A percentile compares a stretch with the other conserved stretches of the same genome.
These are phyloP conservation scores for Drosophila mauritiana DNA, from an alignment of 1,140 invertebrate genomes.

Conservation along the genomic window DNA sequence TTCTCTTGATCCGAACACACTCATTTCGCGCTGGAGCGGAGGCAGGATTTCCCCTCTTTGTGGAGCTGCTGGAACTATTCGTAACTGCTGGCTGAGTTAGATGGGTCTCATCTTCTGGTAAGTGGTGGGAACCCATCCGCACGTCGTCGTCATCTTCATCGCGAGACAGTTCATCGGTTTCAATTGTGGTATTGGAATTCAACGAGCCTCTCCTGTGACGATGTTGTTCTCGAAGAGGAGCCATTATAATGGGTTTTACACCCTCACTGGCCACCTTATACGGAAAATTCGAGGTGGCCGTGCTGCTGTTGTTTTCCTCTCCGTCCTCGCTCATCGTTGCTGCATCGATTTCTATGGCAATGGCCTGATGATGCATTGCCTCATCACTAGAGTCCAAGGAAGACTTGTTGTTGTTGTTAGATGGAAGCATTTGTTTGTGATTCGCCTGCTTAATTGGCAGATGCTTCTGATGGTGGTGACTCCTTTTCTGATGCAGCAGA, in stretches of 20 bases:
- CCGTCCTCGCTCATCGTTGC: conserved; percentile 64
- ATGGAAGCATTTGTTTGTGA: conserved; percentile 35
- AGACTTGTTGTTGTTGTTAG: conserved; percentile 66
- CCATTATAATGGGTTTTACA: conserved; percentile 64
- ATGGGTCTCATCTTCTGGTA: conserved; percentile 60
- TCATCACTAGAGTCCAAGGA: conserved; percentile 77
- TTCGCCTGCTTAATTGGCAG: conserved; percentile 16
- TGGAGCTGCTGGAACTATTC: conserved; percentile 62
- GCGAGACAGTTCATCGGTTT: conserved; percentile 74
- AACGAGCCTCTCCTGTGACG: conserved; percentile 58
- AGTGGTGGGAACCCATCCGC: conserved; percentile 44
- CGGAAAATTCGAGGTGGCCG: conserved; percentile 78
- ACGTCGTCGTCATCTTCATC: conserved; percentile 67
- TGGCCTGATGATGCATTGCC: conserved; percentile 54
- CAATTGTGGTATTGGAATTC: conserved; percentile 78
- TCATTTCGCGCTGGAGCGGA: conserved; percentile 62
- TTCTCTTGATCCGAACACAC: conserved; percentile 73
- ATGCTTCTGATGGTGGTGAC: conserved; percentile 24
- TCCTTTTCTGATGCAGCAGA: conserved; percentile 36
- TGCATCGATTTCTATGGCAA: conserved; percentile 81
- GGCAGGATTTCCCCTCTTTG: conserved; percentile 33
- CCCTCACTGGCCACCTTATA: conserved; percentile 72
- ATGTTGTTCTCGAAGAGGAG: conserved; percentile 58
- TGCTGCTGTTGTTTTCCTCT: conserved; percentile 77
- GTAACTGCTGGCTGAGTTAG: conserved; percentile 44